Evolutionary conservation across 2,113 vertebrate genomes (phyloP).

Genomic region (Heliornis fulica): DNA sequence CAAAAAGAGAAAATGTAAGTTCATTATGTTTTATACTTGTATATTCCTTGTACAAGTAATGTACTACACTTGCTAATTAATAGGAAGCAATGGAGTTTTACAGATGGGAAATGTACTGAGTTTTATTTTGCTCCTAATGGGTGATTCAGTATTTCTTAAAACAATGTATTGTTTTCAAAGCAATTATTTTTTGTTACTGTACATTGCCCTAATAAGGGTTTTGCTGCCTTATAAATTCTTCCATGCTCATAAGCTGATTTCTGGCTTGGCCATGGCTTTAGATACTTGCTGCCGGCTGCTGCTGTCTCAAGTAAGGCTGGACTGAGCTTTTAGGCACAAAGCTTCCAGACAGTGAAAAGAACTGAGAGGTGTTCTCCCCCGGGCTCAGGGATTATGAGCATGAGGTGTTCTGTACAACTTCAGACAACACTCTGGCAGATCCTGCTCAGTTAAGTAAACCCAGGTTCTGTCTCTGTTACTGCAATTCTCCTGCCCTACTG

Average conservation of each 20-base stretch:
- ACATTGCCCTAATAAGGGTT: neutral
- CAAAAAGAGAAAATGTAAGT: neutral
- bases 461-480: neutral
- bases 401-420: neutral
- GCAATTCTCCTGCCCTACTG: neutral
- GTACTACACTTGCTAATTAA: neutral
- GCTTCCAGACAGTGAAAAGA: neutral
- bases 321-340: neutral
- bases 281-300: neutral
- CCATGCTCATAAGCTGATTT: neutral
- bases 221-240: neutral
- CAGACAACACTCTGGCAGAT: neutral
- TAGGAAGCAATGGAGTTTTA: neutral
- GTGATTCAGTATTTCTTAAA: neutral
- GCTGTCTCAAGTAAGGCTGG: neutral
- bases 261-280: neutral
- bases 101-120: neutral
- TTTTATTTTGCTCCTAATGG: neutral
- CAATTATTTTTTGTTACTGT: neutral
- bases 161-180: neutral
- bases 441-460: neutral
- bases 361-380: neutral
- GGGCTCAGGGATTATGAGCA: fast-evolving
- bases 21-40: neutral
- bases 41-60: neutral